phyloP scores from a whole-genome alignment of 2,113 vertebrate species.

The Oryzias celebensis region DNA sequence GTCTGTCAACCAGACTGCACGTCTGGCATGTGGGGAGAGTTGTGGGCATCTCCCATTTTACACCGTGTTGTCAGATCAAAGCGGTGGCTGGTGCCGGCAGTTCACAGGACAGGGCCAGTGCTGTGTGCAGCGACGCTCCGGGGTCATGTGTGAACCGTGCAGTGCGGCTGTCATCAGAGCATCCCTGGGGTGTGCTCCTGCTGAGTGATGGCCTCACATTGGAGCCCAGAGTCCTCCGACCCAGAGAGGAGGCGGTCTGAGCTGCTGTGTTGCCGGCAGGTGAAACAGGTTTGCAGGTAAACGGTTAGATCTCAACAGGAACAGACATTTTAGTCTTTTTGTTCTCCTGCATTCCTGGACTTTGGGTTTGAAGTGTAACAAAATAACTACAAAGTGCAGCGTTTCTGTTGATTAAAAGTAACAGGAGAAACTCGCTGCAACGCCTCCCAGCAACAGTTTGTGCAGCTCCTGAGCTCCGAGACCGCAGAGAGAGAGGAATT shows the following conservation, averaged over 20 bases:
- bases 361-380: conserved; percentile 28
- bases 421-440: conserved; percentile 66
- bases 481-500: conserved; percentile 55
- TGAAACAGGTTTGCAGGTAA: neutral
- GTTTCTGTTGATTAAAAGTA: conserved; percentile 53
- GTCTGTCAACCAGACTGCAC: conserved; percentile 44
- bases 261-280: neutral
- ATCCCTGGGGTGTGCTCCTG: conserved; percentile 37
- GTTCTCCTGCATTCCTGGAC: conserved; percentile 19
- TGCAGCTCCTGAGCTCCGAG: conserved; percentile 37
- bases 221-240: conserved; percentile 17
- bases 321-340: conserved; percentile 6
- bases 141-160: conserved; percentile 62
- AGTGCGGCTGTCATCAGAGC: conserved; percentile 50
- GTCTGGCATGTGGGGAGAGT: conserved; percentile 54
- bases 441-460: conserved; percentile 67
- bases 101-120: conserved; percentile 40
- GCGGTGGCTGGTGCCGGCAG: conserved; percentile 9
- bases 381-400: conserved; percentile 54
- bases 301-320: conserved; percentile 2
- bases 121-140: conserved; percentile 23
- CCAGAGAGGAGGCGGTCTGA: conserved; percentile 28
- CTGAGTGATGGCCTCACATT: conserved; percentile 47
- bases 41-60: conserved; percentile 53
- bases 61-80: conserved; percentile 68